phyloP scores from a whole-genome alignment of 2,797 vertebrate species.

The Pogoniulus pusillus region DNA sequence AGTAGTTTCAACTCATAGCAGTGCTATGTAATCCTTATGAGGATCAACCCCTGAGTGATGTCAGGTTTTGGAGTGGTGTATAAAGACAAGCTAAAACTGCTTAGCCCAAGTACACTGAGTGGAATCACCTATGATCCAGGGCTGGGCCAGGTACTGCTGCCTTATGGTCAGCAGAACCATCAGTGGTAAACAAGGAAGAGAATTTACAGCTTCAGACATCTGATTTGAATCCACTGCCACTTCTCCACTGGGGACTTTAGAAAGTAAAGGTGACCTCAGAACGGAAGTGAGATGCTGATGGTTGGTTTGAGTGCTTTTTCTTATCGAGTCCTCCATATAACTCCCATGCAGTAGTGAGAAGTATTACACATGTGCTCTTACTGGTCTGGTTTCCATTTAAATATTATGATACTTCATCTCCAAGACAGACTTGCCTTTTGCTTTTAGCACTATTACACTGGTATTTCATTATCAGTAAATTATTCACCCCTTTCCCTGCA shows the following conservation, averaged over 20 bases:
- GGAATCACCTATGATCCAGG: not conserved
- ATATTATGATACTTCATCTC: constrained; percentile 2
- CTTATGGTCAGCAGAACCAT: not conserved
- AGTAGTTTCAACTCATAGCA: not conserved
- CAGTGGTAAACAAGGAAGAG: accelerated
- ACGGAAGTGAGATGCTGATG: not conserved
- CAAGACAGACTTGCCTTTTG: not conserved
- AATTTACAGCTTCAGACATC: not conserved
- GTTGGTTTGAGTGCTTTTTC: not conserved
- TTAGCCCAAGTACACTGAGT: not conserved
- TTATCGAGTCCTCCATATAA: not conserved
- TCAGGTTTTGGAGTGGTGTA: not conserved
- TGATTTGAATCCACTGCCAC: not conserved
- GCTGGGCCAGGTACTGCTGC: not conserved
- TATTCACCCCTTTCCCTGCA: constrained; percentile 16
- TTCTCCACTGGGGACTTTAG: not conserved
- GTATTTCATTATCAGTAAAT: constrained; percentile 24
- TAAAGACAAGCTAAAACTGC: not conserved
- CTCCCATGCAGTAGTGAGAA: not conserved
- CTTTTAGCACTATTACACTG: not conserved
- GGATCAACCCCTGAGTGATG: not conserved
- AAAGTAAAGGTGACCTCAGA: not conserved
- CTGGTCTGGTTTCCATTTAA: not conserved
- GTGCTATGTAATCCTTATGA: not conserved
- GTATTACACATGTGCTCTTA: not conserved